Base-by-base conservation (phyloP, 2,888 invertebrate species). In the Eupithecia subumbrata region DNA sequence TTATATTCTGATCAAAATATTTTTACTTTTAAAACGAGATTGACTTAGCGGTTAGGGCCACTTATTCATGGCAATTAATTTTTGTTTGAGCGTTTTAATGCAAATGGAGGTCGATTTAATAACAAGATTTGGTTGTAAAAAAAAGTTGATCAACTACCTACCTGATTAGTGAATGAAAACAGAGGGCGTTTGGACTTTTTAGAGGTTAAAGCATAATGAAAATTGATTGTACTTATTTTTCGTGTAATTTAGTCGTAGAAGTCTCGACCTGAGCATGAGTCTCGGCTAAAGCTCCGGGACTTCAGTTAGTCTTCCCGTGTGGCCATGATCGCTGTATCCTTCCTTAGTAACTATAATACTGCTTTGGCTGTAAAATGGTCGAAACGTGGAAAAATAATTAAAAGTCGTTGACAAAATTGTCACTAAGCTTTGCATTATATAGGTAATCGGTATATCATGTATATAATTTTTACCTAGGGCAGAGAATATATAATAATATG, bases 1-100 rank as follows among this genome's bases (percentile, higher is more conserved):
- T 37, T 37, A n/a, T 45, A 78, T 82, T 77, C 73, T 73, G 74
- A 40, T 75, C 77, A 68, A 45, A 22, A 72, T 74, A 74, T 79
- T 77, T 78, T 74, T 22, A 52, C 34, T 22, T 67, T 72, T 67
- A 43, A 74, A 34, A 69, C 40, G 64, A 74, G 64, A 69, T 73
- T 74, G 74, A 63, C 64, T 64, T 48, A 64, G 64, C 7, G 37
- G 22, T 22, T 67, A 74, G 43, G 34, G 34, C 7, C 72, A 43
- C 48, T 73, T 73, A 66, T 73, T 72, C 67, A 70, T 71, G 71
- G 60, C 52, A 72, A 77, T 77, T 74, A 77, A 68, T 48, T 74
- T 68, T 71, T 69, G 22, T 74, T 52, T 74, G 70, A 43, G 43
- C 22, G 43, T 14, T 43, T 43, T 68, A 68, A 68, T 68, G 43